Conservation (phyloP, 2,888 invertebrate species). For the Tanytarsus gracilentus region DNA sequence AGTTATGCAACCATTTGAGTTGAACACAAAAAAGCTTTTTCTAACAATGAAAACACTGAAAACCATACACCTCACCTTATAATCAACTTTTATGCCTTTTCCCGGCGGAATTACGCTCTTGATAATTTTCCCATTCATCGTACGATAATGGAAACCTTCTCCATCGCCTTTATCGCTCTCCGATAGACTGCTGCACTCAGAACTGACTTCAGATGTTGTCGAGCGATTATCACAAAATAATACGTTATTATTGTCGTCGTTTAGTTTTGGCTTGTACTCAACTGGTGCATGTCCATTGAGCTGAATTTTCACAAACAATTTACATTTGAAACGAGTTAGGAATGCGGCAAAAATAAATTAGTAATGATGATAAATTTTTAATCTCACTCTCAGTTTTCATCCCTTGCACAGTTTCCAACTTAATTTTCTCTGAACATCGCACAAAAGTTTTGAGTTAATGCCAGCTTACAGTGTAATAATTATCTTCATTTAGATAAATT, state of each 20-base stretch:
- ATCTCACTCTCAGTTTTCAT: too few species aligned
- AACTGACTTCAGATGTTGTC: conserved; percentile 13
- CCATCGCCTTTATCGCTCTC: conserved; percentile 31
- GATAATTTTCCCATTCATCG: conserved; percentile 42
- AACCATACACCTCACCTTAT: conserved; percentile 36
- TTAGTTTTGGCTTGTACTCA: neutral
- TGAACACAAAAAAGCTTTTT: neutral
- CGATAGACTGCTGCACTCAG: conserved; percentile 17
- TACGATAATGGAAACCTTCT: conserved; percentile 42
- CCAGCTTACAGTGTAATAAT: too few species aligned
- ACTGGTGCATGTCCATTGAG: neutral
- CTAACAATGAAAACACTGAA: neutral
- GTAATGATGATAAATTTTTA: too few species aligned
- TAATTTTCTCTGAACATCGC: too few species aligned
- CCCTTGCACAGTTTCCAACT: too few species aligned
- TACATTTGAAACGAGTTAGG: too few species aligned
- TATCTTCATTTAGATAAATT: too few species aligned
- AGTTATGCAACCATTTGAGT: conserved; percentile 4
- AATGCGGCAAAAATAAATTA: too few species aligned
- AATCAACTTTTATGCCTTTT: conserved; percentile 40
- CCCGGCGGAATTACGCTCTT: conserved; percentile 43
- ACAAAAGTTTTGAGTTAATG: too few species aligned
- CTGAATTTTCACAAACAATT: too few species aligned
- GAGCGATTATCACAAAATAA: conserved; percentile 21
- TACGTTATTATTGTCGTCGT: conserved; percentile 16